Percentiles rank a stretch among this genome's conserved stretches.
Conservation (phyloP, 1,140 invertebrate genomes). For the Parasteatoda tepidariorum region DNA sequence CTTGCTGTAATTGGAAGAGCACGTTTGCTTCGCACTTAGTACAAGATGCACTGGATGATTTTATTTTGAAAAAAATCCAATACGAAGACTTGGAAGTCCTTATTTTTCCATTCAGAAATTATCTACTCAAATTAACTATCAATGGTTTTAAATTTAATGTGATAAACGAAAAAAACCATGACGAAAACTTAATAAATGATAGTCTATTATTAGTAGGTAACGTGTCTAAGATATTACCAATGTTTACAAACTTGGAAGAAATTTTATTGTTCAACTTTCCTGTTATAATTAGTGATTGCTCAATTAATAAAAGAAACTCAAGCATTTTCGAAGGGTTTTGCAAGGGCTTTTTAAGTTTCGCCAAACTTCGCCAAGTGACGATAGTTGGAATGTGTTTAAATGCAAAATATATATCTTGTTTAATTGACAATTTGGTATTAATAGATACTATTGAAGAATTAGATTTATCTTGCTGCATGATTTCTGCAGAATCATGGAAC, state of each 20-base stretch:
- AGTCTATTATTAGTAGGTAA: not conserved
- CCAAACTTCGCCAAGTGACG: too few relatives aligned
- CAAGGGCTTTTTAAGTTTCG: too few relatives aligned
- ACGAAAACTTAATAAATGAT: not conserved
- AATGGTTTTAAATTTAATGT: not conserved
- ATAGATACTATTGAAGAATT: not conserved
- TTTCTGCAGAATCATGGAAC: not conserved
- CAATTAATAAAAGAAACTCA: too few relatives aligned
- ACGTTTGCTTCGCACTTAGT: not conserved
- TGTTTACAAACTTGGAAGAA: not conserved
- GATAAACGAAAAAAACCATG: not conserved
- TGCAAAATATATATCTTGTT: too few relatives aligned
- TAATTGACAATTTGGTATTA: not conserved
- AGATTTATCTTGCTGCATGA: not conserved
- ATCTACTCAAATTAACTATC: not conserved
- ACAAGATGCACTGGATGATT: not conserved
- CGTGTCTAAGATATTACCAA: not conserved
- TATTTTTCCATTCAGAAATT: not conserved
- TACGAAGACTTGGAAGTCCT: not conserved
- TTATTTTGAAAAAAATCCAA: not conserved
- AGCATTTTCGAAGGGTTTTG: too few relatives aligned
- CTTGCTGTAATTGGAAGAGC: not conserved
- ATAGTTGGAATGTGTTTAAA: too few relatives aligned
- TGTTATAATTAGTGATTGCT: not conserved
- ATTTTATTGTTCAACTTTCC: not conserved